Conservation (phyloP, 2,797 vertebrate genomes). For the Protosalanx chinensis region DNA sequence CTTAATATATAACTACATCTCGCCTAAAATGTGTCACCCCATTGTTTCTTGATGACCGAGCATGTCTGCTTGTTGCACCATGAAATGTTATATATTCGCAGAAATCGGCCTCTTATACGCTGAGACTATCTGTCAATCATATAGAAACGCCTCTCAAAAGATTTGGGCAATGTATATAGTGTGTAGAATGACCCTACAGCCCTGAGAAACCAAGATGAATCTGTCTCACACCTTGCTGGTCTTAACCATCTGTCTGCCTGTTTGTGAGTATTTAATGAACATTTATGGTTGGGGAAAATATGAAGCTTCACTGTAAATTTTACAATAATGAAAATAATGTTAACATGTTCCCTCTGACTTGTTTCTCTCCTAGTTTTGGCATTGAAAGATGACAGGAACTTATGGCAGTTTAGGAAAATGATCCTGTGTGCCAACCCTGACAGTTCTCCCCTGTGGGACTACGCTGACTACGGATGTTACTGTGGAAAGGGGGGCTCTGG, state of each 20-base stretch:
- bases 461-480: conserved; percentile 67
- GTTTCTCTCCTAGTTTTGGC: conserved; percentile 1
- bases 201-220: conserved; percentile 28
- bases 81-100: too few species aligned
- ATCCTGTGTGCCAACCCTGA: conserved; percentile 60
- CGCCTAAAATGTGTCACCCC: not conserved
- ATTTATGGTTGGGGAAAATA: too few species aligned
- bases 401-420: conserved; percentile 63
- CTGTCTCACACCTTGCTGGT: conserved; percentile 21
- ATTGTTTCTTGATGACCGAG: not conserved
- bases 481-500: conserved; percentile 66
- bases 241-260: conserved; percentile 34
- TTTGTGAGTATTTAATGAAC: conserved; percentile 30
- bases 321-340: too few species aligned
- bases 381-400: conserved; percentile 27
- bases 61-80: too few species aligned
- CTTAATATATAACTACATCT: not conserved
- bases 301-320: too few species aligned
- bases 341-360: not conserved
- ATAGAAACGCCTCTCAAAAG: conserved; percentile 10
- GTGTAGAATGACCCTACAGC: not conserved
- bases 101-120: too few species aligned
- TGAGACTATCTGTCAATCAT: too few species aligned
- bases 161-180: conserved; percentile 8
- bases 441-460: conserved; percentile 59